Percentiles rank a stretch among this genome's conserved stretches.
phyloP scores from a whole-genome alignment of 2,888 invertebrate species.

The Isotomurus palustris region DNA sequence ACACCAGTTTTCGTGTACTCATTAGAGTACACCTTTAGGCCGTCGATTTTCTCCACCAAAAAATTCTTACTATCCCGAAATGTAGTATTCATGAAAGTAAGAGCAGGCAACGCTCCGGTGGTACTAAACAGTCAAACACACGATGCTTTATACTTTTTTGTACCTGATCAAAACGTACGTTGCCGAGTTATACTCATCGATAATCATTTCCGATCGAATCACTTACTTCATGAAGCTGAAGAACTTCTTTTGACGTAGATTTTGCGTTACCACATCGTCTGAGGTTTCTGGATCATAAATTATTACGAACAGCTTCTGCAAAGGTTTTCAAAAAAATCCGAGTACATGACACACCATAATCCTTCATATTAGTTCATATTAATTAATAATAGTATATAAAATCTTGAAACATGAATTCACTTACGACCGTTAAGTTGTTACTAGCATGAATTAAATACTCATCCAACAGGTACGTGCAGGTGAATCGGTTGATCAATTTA shows the following conservation, averaged over 20 bases:
- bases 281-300: conserved; percentile 4
- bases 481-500: conserved; percentile 11
- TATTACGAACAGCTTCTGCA: conserved; percentile 11
- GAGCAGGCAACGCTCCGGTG: conserved; percentile 14
- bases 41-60: background rate
- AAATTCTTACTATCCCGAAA: conserved; percentile 2
- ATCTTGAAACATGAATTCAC: background rate
- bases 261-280: conserved; percentile 10
- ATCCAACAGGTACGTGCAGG: conserved; percentile 4
- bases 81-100: conserved; percentile 17
- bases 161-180: background rate
- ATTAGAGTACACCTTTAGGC: conserved; percentile 2
- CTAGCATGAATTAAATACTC: conserved; percentile 20
- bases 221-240: conserved; percentile 20
- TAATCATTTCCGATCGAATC: background rate
- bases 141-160: background rate
- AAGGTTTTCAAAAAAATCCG: background rate
- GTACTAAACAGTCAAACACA: conserved; percentile 5
- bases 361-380: background rate
- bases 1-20: background rate
- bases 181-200: background rate
- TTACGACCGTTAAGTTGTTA: background rate
- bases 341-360: too few species aligned
- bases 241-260: conserved; percentile 21
- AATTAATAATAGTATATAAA: background rate